Conservation (phyloP, 2,888 invertebrate species). For the Acheta domesticus region DNA sequence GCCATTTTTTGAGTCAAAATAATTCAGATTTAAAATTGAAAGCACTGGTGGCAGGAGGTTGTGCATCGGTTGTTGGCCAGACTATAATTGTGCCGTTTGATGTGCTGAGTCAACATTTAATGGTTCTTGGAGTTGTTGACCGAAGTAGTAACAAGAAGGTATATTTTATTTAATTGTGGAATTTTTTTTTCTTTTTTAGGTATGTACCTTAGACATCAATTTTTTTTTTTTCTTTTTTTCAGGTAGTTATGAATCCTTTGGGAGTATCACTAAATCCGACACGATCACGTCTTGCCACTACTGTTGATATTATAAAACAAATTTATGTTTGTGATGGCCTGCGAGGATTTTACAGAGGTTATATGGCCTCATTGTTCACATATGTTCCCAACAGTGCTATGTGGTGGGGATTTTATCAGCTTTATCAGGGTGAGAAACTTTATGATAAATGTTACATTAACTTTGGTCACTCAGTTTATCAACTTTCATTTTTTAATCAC, state of each 20-base stretch:
- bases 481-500: too few species aligned
- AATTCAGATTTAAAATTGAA: constrained; percentile 63
- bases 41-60: constrained; percentile 84
- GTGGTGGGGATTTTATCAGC: constrained; percentile 95
- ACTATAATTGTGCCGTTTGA: constrained; percentile 96
- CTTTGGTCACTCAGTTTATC: background rate
- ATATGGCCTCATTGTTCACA: constrained; percentile 84
- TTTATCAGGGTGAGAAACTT: constrained; percentile 74
- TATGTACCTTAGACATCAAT: background rate
- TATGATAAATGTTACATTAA: background rate
- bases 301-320: constrained; percentile 69
- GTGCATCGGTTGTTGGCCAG: constrained; percentile 89
- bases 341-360: constrained; percentile 89
- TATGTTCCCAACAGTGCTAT: constrained; percentile 96
- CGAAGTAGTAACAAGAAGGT: constrained; percentile 33
- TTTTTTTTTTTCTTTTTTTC: constrained; percentile 35
- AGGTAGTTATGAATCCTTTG: constrained; percentile 67
- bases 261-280: constrained; percentile 64
- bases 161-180: constrained; percentile 12
- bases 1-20: constrained; percentile 71
- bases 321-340: constrained; percentile 80
- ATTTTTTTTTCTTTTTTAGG: background rate
- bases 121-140: constrained; percentile 75
- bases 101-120: constrained; percentile 92
- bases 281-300: constrained; percentile 63